Percentiles rank a stretch among this genome's conserved stretches.
These are phyloP conservation scores for Rhinopomastus cyanomelas DNA, from an alignment of 2,113 vertebrate species.

Conservation along the genomic window DNA sequence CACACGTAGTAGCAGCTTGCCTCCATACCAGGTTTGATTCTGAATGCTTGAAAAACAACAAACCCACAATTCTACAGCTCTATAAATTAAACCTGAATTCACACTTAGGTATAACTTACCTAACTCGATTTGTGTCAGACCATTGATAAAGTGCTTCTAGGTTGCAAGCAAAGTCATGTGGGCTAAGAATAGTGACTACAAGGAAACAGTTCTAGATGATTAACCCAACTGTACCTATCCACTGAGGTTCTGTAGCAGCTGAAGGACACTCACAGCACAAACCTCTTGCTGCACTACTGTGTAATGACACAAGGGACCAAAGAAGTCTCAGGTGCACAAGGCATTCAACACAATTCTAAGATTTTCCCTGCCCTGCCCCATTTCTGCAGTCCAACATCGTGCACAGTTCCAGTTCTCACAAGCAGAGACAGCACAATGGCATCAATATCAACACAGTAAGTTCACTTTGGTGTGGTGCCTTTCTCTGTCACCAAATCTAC, in stretches of 20 bases:
- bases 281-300: not conserved
- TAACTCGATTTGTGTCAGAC: not conserved
- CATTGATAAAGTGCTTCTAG: not conserved
- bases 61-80: not conserved
- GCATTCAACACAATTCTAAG: not conserved
- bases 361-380: not conserved
- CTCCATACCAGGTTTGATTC: not conserved
- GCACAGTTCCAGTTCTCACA: not conserved
- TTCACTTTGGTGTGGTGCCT: not conserved
- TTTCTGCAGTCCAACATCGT: not conserved
- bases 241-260: accelerated
- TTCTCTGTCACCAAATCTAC: not conserved
- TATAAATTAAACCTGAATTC: not conserved
- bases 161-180: not conserved
- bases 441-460: not conserved
- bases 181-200: not conserved
- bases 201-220: not conserved
- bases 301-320: not conserved
- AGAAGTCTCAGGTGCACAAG: not conserved
- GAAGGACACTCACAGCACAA: not conserved
- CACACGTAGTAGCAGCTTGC: not conserved
- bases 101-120: not conserved
- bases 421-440: accelerated
- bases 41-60: not conserved
- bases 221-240: not conserved